phyloP scores from a whole-genome alignment of 2,888 invertebrate genomes.

The Hedychridium roseum region DNA sequence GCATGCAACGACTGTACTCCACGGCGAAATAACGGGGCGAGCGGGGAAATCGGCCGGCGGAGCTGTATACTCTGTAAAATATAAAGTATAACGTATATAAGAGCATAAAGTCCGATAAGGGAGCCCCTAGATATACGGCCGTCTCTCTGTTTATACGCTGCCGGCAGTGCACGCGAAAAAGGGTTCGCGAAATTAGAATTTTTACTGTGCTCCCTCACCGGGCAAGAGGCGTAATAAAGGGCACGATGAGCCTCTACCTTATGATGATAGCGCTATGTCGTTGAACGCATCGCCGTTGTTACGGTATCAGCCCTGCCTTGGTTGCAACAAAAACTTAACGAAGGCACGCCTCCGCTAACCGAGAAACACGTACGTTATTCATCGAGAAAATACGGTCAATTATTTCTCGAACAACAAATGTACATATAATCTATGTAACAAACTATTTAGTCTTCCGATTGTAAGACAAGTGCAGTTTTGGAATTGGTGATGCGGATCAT shows the following conservation, averaged over 20 bases:
- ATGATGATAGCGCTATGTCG: conserved; percentile 10
- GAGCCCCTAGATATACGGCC: conserved; percentile 47
- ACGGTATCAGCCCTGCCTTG: no score
- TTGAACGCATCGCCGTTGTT: no score
- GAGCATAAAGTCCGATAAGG: conserved; percentile 57
- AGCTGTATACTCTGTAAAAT: conserved; percentile 49
- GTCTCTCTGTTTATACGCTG: conserved; percentile 14
- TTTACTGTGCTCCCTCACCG: conserved; percentile 42
- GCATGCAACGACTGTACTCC: conserved; percentile 37
- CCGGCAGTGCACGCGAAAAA: conserved; percentile 32
- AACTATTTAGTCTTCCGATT: no score
- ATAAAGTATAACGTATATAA: conserved; percentile 55
- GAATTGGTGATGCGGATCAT: no score
- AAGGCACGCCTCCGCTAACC: no score
- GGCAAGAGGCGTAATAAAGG: conserved; percentile 26
- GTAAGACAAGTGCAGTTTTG: no score
- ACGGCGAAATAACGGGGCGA: conserved; percentile 7
- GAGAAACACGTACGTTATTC: no score
- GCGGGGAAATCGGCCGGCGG: conserved; percentile 1
- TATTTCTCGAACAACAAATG: no score
- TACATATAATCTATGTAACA: no score
- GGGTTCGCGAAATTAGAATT: conserved; percentile 54
- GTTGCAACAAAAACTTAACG: no score
- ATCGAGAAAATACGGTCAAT: no score
- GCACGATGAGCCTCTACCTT: conserved; percentile 39